phyloP scores from a whole-genome alignment of 2,113 vertebrate genomes.

The Haemorhous mexicanus region DNA sequence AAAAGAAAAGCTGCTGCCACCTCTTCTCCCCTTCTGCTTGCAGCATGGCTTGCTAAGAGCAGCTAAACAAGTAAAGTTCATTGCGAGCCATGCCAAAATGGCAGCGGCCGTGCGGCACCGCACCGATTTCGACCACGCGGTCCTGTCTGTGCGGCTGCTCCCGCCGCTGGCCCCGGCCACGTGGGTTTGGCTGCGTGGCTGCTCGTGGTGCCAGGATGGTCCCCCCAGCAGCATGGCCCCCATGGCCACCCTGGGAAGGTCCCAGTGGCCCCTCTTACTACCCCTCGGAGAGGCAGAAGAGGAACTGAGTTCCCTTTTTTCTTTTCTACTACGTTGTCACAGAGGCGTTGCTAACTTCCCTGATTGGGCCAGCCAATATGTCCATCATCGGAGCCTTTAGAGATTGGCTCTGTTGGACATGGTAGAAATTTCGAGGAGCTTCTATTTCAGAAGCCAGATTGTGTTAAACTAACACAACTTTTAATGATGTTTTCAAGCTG shows the following conservation, averaged over 20 bases:
- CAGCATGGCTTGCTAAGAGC: neutral
- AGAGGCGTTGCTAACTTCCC: neutral
- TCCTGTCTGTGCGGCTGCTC: neutral
- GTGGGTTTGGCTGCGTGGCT: rapidly evolving
- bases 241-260: rapidly evolving
- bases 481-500: neutral
- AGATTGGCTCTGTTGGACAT: neutral
- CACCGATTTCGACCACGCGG: rapidly evolving
- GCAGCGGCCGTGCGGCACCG: neutral
- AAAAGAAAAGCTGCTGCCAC: neutral
- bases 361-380: neutral
- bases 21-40: neutral
- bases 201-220: too few relatives aligned
- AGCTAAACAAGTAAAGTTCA: neutral
- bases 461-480: neutral
- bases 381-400: neutral
- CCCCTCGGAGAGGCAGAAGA: neutral
- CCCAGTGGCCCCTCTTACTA: too few relatives aligned
- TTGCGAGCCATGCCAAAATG: neutral
- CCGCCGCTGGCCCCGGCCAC: rapidly evolving
- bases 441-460: neutral
- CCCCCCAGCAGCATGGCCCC: too few relatives aligned
- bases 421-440: neutral
- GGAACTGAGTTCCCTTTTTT: neutral
- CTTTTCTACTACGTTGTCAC: neutral